Conservation (phyloP, 2,113 vertebrate species). For the Eira barbara region DNA sequence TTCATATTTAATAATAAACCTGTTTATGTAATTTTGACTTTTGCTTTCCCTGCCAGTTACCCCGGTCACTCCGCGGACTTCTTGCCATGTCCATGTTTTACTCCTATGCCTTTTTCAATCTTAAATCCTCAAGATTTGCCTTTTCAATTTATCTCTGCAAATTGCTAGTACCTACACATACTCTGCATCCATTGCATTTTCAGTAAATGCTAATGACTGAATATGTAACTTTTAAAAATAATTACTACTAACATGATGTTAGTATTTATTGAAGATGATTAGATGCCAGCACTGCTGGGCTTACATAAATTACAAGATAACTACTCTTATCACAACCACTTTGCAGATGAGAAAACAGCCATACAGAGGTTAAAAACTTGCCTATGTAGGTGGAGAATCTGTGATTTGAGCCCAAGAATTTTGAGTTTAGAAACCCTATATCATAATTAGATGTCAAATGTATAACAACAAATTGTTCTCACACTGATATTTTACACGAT, state of each 20-base stretch:
- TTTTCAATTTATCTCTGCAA: not conserved
- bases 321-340: not conserved
- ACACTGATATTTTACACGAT: constrained; percentile 8
- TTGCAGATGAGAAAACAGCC: not conserved
- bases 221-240: not conserved
- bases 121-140: not conserved
- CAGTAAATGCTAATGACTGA: not conserved
- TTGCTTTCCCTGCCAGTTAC: not conserved
- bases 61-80: not conserved
- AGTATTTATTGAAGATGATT: not conserved
- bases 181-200: not conserved
- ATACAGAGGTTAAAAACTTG: not conserved
- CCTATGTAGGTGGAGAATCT: not conserved
- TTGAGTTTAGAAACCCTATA: not conserved
- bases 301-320: not conserved
- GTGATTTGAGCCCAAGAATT: not conserved
- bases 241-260: not conserved
- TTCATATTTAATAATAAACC: not conserved
- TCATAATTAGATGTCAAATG: not conserved
- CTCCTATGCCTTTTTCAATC: not conserved
- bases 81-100: not conserved
- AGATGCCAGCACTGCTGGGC: not conserved
- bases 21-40: not conserved
- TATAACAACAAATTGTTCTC: constrained; percentile 1
- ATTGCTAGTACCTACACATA: not conserved